These are phyloP conservation scores for Lepus oiostolus DNA, from an alignment of 2,797 vertebrate genomes.

Conservation along the genomic window DNA sequence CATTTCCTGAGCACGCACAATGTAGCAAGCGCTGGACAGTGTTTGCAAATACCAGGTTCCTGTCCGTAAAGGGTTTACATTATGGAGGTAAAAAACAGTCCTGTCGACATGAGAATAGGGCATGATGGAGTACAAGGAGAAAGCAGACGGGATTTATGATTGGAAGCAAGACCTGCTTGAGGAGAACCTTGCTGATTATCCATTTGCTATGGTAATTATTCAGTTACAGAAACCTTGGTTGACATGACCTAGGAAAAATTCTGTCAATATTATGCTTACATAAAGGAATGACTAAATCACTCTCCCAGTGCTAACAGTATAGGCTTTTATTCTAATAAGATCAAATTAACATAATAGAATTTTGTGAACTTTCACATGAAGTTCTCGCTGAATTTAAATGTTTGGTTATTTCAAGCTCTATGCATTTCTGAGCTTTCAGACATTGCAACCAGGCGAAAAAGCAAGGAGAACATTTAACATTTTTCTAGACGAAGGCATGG, in stretches of 20 bases:
- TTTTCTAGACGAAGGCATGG: background rate
- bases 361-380: background rate
- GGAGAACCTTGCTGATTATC: background rate
- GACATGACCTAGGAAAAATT: background rate
- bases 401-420: conserved; percentile 20
- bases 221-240: background rate
- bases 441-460: background rate
- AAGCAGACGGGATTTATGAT: background rate
- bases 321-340: background rate
- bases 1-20: background rate
- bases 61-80: background rate
- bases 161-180: background rate
- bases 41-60: background rate
- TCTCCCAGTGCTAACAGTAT: background rate
- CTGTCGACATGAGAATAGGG: background rate
- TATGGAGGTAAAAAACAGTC: background rate
- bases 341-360: conserved; percentile 4
- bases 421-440: background rate
- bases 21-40: background rate
- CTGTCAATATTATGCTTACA: background rate
- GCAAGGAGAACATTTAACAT: background rate
- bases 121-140: background rate
- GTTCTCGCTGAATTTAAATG: background rate
- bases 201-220: background rate
- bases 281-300: background rate